Base-by-base conservation (phyloP, 2,113 vertebrate species). In the Rynchops niger region DNA sequence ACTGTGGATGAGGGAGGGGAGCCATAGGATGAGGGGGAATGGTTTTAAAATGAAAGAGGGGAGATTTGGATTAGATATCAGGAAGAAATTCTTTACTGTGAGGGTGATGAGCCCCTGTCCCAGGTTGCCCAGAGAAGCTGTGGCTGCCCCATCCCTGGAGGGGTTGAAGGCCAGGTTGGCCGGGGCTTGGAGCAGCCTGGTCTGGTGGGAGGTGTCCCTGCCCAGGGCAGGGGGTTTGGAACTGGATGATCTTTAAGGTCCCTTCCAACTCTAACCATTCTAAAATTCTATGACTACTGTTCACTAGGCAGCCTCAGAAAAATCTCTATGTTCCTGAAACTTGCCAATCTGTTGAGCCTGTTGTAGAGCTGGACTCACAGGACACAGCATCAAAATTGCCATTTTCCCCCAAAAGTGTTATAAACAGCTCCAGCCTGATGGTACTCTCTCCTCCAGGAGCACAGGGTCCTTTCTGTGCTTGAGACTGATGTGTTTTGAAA, bases 401-500 rank as follows among this genome's bases (percentile, higher is more conserved):
- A 0, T 87, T 55, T 6, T 65, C 94, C 49, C 53, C 32, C 40
- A 17, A 49, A n/a, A 85, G 47, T 21, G 26, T 56, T 93, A 17
- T 2, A 42, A 76, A 67, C 40, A 85, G 73, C 52, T 91, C 52
- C 91, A 94, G 61, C 73, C 61, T 59, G 43, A 38, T 14, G 43
- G 30, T 63, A 8, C 53, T 53, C 6, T n/a, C 49, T 83, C 83
- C 61, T 74, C 58, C 69, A 49, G 34, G 29, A 70, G 59, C 2
- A 1, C 13, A 2, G 1, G 12, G 22, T 72, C 55, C 36, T 86
- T 81, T 85, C 85, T 63, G 63, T 62, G 85, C 85, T 86, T 16
- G 58, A 86, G 71, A 86, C 62, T 65, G 90, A 82, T 38, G n/a
- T 83, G 59, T 86, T 93, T 88, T 72, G 80, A 92, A 94, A 88